Evolutionary conservation across 53 echinoderm and acorn worm species (phyloP), one percentile per base, ranked within the genome.

Genomic region (Hippasteria phrygiana): DNA sequence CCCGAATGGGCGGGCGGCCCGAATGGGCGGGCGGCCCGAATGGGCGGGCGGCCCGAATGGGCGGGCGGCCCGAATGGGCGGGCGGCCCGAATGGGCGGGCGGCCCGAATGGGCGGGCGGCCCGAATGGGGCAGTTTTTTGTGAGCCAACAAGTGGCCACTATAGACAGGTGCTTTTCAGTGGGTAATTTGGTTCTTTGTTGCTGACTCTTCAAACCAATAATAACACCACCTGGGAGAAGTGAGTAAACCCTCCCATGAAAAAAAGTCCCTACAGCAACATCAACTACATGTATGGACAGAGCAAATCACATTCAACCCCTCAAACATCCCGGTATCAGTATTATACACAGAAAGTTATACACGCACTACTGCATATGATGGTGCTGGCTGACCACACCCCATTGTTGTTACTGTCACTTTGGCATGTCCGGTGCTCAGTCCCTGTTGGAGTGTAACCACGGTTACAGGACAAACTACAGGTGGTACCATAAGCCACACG

Each of bases 401-500:
- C 94, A 69, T 74, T 36, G 29, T 83, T 82, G 63, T 81, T 71
- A 10, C 88, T 92, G 43, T 85, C 31, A 31, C 87, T 90, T 46
- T 78, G 43, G 51, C 94, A 94, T 16, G 90, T 92, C 11, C 88
- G 54, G 17, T 40, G 53, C 13, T 72, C 70, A 11, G 82, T 73
- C 2, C 71, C 32, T 7, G 82, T 62, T 32, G 94, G 94, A 16
- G 73, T 47, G 85, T 94, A 94, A 38, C 94, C 94, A 43, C 83
- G 88, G 77, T 92, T 84, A 78, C 94, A 94, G 0, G 90, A 92
- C 45, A 94, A 78, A 20, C 76, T 87, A 67, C 94, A 94, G 1
- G 62, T 66, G 34, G 77, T 63, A 0, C 92, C 94, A 43, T 90
- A 94, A 56, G 81, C 13, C 13, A 87, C 90, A 17, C 73, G 35